Base-by-base conservation (phyloP, 2,113 vertebrate genomes). In the Danio rerio region DNA sequence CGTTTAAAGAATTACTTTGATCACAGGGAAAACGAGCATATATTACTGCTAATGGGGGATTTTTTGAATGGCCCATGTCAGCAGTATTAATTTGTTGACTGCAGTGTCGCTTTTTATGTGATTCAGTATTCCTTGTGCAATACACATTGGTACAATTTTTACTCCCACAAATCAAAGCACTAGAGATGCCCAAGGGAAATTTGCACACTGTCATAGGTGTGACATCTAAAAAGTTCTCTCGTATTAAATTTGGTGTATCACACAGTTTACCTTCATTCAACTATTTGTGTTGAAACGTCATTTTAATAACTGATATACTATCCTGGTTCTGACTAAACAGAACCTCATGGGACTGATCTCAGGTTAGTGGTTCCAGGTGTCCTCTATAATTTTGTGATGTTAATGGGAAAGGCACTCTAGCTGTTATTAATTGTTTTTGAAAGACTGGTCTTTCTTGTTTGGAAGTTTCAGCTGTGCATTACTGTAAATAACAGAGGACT, bases 401-500 rank as follows among this genome's bases (percentile, higher is more conserved):
- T 31, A 70, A 12, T 9, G 68, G 59, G 42, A 61, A 12, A 11
- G 42, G 12, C 6, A 15, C 62, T 15, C 9, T 31, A 50, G 43
- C 59, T 65, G 59, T 65, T 65, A 15, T 47, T 62, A 62, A 77
- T 77, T 47, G 62, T 69, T 49, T 42, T 15, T 31, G 15, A 40
- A 9, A 76, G 81, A 77, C 65, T 40, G 47, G 83, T 21, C n/a
- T 15, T 16, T 55, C 83, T 69, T n/a, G 83, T 81, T 78, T 12
- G 43, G 6, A 15, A 71, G 79, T 84, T 84, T 84, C 83, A 47
- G 49, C 42, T 40, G 4, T 52, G 45, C 10, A 20, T 49, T 55
- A 58, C 53, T 72, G 11, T 43, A 10, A 52, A 47, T 16, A 9
- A 56, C n/a, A 45, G 0, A 43, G 9, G 7, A 20, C 53, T 61